Evolutionary conservation across 2,888 invertebrate genomes (phyloP), one percentile per base, ranked within the genome.

Genomic region (Tupiocoris notatus): DNA sequence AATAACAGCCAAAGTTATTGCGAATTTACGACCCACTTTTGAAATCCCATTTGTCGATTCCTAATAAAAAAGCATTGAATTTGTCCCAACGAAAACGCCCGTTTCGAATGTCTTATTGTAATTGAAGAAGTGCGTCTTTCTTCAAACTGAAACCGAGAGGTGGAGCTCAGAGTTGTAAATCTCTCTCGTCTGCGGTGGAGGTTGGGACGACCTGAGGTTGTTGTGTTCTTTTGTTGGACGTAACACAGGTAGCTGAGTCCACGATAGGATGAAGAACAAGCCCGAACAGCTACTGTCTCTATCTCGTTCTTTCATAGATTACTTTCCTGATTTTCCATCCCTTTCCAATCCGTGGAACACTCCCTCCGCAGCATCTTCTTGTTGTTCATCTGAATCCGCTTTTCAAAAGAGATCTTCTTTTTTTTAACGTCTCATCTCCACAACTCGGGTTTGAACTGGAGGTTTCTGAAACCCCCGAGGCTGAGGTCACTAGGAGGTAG

Each of bases 171-270:
- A 39, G 39, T 39, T 39, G 39, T 39, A 39, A 39, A 39, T 39
- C 39, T 39, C 12, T 12, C 39, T 3, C 12, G 6, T 39, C 39
- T 39, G 39, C 39, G 39, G 39, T 39, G 39, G 39, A 39, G 39
- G 39, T 12, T 39, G 39, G 39, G 39, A 39, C 39, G 39, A 39
- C 39, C 39, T 39, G 39, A 39, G 12, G 39, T 39, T 7, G 39
- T 39, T 39, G 39, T 39, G 3, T 61, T 54, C 20, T 62, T 73
- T 54, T 61, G 23, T 61, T 73, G 62, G 62, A 25, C 73, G 73
- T 73, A 73, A 73, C 62, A 73, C 73, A 73, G 73, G 73, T 73
- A 73, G 73, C 73, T 61, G 62, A 39, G 39, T 39, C 39, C 39
- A 39, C 39, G 39, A 39, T 39, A 39, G 39, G 39, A 39, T 39